phyloP scores from a whole-genome alignment of 2,888 invertebrate species.

The Drymonia ruficornis region DNA sequence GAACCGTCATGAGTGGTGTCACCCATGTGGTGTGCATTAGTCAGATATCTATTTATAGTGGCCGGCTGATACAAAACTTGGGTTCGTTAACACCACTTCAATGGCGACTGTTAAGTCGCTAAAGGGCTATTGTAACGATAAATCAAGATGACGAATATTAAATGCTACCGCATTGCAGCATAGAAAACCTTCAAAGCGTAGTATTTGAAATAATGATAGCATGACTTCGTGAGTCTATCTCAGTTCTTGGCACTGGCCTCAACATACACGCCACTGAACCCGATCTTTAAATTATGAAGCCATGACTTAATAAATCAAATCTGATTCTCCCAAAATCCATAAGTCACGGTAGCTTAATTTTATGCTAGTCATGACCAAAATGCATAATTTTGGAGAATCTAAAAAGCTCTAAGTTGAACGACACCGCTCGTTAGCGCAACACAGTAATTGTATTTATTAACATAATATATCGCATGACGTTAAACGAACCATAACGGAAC shows the following conservation, averaged over 20 bases:
- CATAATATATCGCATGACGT: slow-evolving; percentile 70
- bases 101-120: slow-evolving; percentile 39
- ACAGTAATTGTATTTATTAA: slow-evolving; percentile 78
- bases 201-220: neutral
- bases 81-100: slow-evolving; percentile 65
- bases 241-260: neutral
- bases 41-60: slow-evolving; percentile 73
- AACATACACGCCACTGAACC: neutral
- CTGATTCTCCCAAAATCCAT: slow-evolving; percentile 4
- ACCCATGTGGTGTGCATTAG: slow-evolving; percentile 68
- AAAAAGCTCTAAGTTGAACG: slow-evolving; percentile 61
- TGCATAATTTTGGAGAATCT: slow-evolving; percentile 5
- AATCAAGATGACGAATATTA: no score
- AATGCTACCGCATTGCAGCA: neutral
- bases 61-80: slow-evolving; percentile 58
- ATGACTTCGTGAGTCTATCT: neutral
- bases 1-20: slow-evolving; percentile 55
- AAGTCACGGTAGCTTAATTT: neutral
- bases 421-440: slow-evolving; percentile 58
- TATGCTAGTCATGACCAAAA: slow-evolving; percentile 5
- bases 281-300: neutral
- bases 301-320: slow-evolving; percentile 6
- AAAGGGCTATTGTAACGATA: slow-evolving; percentile 31
- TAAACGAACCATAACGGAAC: slow-evolving; percentile 69
- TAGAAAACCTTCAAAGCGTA: neutral